Evolutionary conservation across 2,888 invertebrate genomes (phyloP).

Genomic region (Hirtodrosophila duncani): DNA sequence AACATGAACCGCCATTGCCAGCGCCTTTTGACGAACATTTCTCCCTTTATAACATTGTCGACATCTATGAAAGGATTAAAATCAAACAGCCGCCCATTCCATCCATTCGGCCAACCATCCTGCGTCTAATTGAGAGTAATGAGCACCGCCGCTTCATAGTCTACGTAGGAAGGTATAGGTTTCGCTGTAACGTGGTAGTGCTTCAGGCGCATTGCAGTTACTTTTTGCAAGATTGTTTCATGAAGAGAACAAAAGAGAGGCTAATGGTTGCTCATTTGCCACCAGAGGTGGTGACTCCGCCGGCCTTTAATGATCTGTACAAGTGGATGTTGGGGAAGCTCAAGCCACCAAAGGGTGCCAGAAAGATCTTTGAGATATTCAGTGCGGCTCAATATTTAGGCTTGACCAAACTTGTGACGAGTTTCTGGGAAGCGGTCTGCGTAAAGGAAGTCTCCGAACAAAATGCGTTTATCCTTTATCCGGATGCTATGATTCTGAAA

Average conservation of each 20-base stretch:
- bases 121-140: no score
- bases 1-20: no score
- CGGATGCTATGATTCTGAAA: constrained; percentile 12
- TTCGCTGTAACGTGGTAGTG: constrained; percentile 23
- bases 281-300: constrained; percentile 15
- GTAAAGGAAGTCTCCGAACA: constrained; percentile 8
- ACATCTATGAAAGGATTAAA: no score
- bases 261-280: constrained; percentile 14
- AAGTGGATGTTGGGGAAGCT: constrained; percentile 34
- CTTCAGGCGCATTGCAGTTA: constrained; percentile 18
- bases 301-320: constrained; percentile 31
- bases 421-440: constrained; percentile 10
- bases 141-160: no score
- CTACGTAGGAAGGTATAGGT: constrained; percentile 21
- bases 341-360: neutral
- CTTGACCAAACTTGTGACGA: constrained; percentile 13
- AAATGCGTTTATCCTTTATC: constrained; percentile 12
- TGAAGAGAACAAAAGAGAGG: no score
- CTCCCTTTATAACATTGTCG: no score
- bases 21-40: no score
- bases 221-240: neutral
- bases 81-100: no score
- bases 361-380: constrained; percentile 25
- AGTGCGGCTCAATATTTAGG: constrained; percentile 28
- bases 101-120: no score